Conservation (phyloP, 2,113 vertebrate species). For the Callocephalon fimbriatum region DNA sequence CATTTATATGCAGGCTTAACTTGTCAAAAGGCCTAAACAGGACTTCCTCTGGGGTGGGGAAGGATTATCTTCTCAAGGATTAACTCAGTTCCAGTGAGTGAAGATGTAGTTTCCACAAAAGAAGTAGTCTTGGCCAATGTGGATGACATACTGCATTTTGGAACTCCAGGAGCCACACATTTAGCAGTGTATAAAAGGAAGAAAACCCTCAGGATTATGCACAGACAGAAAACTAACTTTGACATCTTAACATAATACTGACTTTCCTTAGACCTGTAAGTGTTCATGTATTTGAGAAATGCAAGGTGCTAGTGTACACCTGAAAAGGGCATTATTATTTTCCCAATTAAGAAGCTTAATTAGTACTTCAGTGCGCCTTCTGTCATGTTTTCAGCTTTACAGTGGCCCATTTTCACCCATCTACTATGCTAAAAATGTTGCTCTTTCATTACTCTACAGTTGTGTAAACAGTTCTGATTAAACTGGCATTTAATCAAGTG, state of each 20-base stretch:
- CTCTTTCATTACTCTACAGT: background rate
- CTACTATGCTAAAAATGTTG: constrained; percentile 25
- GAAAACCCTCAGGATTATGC: background rate
- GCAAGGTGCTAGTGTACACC: background rate
- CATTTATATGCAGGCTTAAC: background rate
- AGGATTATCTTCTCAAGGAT: background rate
- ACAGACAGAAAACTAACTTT: background rate
- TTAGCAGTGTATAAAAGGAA: background rate
- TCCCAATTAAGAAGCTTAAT: constrained; percentile 20
- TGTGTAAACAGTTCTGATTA: constrained; percentile 29
- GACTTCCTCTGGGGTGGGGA: background rate
- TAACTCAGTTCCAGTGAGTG: background rate
- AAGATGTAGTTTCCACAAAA: background rate
- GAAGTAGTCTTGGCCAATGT: background rate
- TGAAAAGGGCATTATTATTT: background rate
- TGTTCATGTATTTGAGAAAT: background rate
- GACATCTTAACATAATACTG: background rate
- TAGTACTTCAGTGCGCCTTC: background rate
- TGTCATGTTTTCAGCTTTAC: constrained; percentile 14
- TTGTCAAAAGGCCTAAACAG: background rate
- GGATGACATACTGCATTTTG: background rate
- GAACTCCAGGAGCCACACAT: background rate
- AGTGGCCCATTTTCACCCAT: background rate
- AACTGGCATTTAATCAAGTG: background rate
- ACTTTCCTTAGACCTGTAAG: background rate